phyloP scores from a whole-genome alignment of 23 tunicate species.

The Botrylloides violaceus region DNA sequence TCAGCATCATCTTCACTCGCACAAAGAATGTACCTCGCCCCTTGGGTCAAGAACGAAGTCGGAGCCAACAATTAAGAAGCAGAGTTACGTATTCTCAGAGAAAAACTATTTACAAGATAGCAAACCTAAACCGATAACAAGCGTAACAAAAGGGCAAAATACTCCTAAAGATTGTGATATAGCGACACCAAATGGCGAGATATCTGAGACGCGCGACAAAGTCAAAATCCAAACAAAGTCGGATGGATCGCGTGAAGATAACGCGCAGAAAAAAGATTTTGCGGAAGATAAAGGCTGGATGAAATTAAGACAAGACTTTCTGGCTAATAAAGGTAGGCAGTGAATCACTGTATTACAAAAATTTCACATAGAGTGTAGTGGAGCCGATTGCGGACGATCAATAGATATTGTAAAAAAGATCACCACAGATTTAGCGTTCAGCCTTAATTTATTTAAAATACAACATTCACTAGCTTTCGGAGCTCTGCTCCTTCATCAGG shows the following conservation, averaged over 20 bases:
- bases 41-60: background rate
- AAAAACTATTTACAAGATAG: background rate
- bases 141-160: background rate
- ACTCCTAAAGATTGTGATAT: background rate
- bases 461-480: no score
- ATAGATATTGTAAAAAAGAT: no score
- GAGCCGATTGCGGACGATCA: no score
- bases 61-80: background rate
- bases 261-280: background rate
- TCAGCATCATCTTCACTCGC: background rate
- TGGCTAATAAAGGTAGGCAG: constrained; percentile 11
- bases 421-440: no score
- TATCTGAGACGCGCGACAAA: background rate
- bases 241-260: background rate
- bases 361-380: no score
- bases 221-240: no score
- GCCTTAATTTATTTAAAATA: no score
- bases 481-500: no score
- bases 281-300: constrained; percentile 4
- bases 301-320: constrained; percentile 1
- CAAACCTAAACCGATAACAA: background rate
- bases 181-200: background rate
- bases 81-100: background rate
- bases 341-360: no score
- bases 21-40: background rate